These are phyloP conservation scores for Strigops habroptila DNA, from an alignment of 2,113 vertebrate species.

Conservation along the genomic window DNA sequence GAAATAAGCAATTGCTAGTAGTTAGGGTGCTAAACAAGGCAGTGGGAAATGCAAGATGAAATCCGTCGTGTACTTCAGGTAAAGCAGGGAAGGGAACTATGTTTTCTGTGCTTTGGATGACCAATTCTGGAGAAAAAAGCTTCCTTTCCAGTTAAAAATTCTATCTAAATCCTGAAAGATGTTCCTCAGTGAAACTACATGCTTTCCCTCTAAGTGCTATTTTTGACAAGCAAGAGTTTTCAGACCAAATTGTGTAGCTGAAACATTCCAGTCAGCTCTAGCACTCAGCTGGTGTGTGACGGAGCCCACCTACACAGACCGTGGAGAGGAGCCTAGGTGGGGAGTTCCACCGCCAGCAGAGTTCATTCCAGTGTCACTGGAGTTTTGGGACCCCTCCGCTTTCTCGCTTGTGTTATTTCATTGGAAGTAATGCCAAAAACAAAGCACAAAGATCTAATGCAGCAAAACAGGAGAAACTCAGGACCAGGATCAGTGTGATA, in stretches of 20 bases:
- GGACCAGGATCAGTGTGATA: background rate
- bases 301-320: background rate
- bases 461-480: background rate
- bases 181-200: background rate
- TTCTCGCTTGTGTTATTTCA: background rate
- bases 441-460: background rate
- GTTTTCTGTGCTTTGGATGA: background rate
- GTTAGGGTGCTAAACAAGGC: background rate
- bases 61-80: accelerated
- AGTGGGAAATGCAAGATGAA: background rate
- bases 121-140: background rate
- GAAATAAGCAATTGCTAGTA: background rate
- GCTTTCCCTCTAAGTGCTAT: background rate
- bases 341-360: background rate
- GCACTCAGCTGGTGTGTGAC: background rate
- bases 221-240: background rate
- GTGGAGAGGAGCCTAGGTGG: background rate
- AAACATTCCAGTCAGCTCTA: background rate
- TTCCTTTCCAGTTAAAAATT: background rate
- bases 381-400: background rate
- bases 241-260: background rate
- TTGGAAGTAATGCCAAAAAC: background rate
- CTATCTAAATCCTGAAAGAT: background rate
- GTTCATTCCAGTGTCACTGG: background rate
- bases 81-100: background rate